Percentiles rank a stretch among this genome's conserved stretches.
Evolutionary conservation across 2,888 invertebrate genomes (phyloP).

Genomic region (Lymantria monacha): DNA sequence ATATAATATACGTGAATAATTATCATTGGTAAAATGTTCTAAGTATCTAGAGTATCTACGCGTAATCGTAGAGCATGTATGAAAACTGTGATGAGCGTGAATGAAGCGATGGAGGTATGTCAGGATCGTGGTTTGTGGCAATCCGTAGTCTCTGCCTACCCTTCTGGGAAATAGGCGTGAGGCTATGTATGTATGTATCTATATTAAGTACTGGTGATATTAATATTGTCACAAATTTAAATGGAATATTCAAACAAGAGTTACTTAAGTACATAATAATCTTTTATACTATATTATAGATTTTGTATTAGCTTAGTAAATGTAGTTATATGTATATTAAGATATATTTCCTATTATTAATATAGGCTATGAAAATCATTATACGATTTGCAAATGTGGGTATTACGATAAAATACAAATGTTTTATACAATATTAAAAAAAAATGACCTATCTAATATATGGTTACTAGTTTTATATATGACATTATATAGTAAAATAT

Average conservation of each 20-base stretch:
- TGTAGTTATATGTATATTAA: conserved; percentile 48
- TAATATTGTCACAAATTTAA: conserved; percentile 8
- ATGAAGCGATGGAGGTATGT: too few relatives aligned
- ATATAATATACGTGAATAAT: too few relatives aligned
- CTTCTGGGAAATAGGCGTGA: too few relatives aligned
- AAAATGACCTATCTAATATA: background rate
- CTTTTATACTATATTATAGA: conserved; percentile 67
- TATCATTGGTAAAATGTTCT: too few relatives aligned
- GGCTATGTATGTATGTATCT: too few relatives aligned
- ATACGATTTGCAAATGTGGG: conserved; percentile 11
- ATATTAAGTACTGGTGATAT: conserved; percentile 8
- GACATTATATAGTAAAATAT: background rate
- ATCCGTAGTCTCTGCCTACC: too few relatives aligned
- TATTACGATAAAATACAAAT: background rate
- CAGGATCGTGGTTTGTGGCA: too few relatives aligned
- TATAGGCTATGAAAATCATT: conserved; percentile 11
- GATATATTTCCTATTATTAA: conserved; percentile 25
- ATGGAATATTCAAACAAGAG: conserved; percentile 26
- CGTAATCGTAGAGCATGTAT: too few relatives aligned
- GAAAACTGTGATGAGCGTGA: too few relatives aligned
- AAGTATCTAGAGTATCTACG: too few relatives aligned
- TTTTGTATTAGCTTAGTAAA: conserved; percentile 58
- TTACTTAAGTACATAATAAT: conserved; percentile 44
- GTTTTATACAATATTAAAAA: conserved; percentile 1
- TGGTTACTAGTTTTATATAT: background rate